Evolutionary conservation across 2,113 vertebrate species (phyloP).

Genomic region (Balaeniceps rex): DNA sequence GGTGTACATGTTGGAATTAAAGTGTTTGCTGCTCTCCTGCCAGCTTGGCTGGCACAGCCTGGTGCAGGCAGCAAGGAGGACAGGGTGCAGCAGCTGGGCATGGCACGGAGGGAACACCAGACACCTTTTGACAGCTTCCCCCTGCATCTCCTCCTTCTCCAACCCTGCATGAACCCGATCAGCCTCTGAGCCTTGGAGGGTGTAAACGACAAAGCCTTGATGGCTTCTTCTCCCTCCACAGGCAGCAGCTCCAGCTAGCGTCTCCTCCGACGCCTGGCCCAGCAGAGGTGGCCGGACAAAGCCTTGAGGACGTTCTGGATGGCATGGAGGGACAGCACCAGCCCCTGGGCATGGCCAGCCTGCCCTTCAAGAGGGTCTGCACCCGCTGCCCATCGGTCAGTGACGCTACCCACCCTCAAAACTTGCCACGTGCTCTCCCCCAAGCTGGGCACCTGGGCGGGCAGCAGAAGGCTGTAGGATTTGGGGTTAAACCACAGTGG

Average conservation of each 20-base stretch:
- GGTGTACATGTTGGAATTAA: background rate
- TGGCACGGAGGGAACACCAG: background rate
- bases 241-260: conserved; percentile 57
- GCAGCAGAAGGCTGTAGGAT: background rate
- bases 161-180: background rate
- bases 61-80: background rate
- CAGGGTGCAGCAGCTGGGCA: no score
- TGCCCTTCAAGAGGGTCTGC: conserved; percentile 38
- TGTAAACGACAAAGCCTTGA: background rate
- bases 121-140: background rate
- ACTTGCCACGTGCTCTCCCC: background rate
- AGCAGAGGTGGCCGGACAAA: background rate
- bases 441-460: background rate
- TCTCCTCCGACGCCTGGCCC: background rate
- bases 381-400: conserved; percentile 32
- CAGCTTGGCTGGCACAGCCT: background rate
- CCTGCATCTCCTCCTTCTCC: background rate
- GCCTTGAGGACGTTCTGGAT: background rate
- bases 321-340: background rate
- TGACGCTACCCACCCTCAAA: background rate
- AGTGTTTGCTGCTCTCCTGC: background rate
- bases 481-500: background rate
- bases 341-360: background rate
- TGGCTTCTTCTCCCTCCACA: background rate
- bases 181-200: background rate